Evolutionary conservation across 2,888 invertebrate genomes (phyloP).

Genomic region (Petrolisthes manimaculis): DNA sequence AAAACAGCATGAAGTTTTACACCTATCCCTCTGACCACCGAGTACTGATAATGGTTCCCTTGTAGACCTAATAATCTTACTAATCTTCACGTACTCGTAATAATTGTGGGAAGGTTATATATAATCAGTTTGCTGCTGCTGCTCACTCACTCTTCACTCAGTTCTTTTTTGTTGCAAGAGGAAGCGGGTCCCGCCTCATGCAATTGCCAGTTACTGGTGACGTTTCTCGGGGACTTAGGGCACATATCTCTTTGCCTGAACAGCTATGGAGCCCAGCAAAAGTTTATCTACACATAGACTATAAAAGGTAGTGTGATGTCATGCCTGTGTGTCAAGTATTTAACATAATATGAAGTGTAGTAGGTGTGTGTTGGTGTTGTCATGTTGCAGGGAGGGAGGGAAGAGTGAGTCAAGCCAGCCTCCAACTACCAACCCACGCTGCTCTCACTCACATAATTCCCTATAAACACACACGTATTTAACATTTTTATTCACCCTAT

Average conservation of each 20-base stretch:
- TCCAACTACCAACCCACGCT: too few species aligned
- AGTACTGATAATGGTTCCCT: too few species aligned
- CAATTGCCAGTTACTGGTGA: constrained; percentile 32
- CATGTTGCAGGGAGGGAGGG: constrained; percentile 37
- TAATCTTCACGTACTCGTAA: too few species aligned
- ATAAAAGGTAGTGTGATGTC: constrained; percentile 25
- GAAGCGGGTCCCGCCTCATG: constrained; percentile 47
- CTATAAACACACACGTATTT: too few species aligned
- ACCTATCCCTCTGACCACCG: too few species aligned
- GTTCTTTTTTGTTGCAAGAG: constrained; percentile 56
- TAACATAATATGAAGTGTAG: constrained; percentile 14
- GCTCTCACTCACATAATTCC: too few species aligned
- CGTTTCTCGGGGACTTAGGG: constrained; percentile 21
- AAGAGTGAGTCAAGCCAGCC: constrained; percentile 30
- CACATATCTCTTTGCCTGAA: neutral
- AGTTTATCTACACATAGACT: constrained; percentile 3
- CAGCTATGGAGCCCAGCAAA: constrained; percentile 11
- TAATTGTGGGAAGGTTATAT: neutral
- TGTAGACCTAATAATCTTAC: too few species aligned
- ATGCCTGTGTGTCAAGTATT: neutral
- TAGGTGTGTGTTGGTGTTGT: neutral
- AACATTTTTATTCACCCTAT: too few species aligned
- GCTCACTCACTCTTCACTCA: neutral
- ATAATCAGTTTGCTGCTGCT: constrained; percentile 40
- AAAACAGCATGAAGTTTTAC: too few species aligned